Conservation (phyloP, 2,888 invertebrate genomes). For the Lymantria monacha region DNA sequence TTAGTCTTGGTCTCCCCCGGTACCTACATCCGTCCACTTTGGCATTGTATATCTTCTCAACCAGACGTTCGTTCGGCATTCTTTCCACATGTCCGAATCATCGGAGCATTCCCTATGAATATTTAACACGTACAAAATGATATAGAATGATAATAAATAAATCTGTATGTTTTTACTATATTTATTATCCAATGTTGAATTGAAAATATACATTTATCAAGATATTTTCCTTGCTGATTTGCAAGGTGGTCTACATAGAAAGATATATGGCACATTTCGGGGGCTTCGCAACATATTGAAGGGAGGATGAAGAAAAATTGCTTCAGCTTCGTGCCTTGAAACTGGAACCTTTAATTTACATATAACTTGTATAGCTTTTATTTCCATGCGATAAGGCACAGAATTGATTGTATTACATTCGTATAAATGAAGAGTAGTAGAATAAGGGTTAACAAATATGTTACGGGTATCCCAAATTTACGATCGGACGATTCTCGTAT, state of each 20-base stretch:
- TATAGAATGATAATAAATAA: too few relatives aligned
- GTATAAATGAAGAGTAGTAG: conserved; percentile 27
- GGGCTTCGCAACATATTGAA: conserved; percentile 69
- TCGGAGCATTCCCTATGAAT: too few relatives aligned
- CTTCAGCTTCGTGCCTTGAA: conserved; percentile 56
- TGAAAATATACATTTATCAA: too few relatives aligned
- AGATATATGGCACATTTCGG: conserved; percentile 64
- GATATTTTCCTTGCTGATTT: conserved; percentile 34
- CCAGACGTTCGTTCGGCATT: too few relatives aligned
- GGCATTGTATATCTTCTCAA: too few relatives aligned
- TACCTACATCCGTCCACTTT: too few relatives aligned
- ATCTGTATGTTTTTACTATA: too few relatives aligned
- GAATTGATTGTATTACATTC: conserved; percentile 20
- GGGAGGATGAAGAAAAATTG: conserved; percentile 70
- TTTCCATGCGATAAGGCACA: conserved; percentile 22
- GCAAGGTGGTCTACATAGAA: conserved; percentile 62
- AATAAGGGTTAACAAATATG: conserved; percentile 37
- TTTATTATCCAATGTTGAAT: too few relatives aligned
- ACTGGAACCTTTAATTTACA: conserved; percentile 57
- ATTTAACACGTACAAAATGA: too few relatives aligned
- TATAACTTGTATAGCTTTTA: conserved; percentile 26
- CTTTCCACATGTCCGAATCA: too few relatives aligned
- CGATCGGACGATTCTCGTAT: conserved; percentile 26
- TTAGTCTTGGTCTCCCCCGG: too few relatives aligned
- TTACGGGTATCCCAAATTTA: conserved; percentile 30